Base-by-base conservation (phyloP, 2,797 vertebrate genomes). In the Macroramphosus scolopax region DNA sequence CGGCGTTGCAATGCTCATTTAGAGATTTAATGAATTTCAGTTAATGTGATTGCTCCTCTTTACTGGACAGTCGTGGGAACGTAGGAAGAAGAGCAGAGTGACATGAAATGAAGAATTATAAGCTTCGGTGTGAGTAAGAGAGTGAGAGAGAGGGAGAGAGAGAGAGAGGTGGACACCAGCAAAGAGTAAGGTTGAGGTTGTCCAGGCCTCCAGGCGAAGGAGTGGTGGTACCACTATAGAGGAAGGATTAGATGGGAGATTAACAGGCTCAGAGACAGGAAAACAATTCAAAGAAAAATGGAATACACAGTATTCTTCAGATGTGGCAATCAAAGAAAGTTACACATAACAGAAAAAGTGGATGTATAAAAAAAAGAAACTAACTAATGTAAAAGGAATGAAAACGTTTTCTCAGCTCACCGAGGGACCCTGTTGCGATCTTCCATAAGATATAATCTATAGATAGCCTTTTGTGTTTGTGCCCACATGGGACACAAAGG, bases 161-260 rank as follows among this genome's bases (percentile, higher is more conserved):
- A 12, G 31, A 7, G n/a, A 13, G 8, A 18, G 24, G 6, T 8
- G 9, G 4, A 6, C 6, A 12, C 3, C 6, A 9, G n/a, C 12
- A 31, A 5, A 31, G 9, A 44, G 41, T 22, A 46, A 51, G 10
- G 46, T 32, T 57, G 67, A 78, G 31, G 46, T 31, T 78, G 60
- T 64, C 45, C 71, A 75, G 71, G 51, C 72, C 71, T 73, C 35
- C 25, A 63, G 71, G 72, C 62, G 30, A 62, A 70, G 65, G 64
- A 65, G 78, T 53, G 66, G 72, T 60, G 53, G 63, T 62, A 68
- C 49, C 46, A 57, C 51, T 24, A 37, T 38, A 69, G 59, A 70
- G 51, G 58, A 56, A 64, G 63, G 64, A 82, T 80, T 80, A 72
- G 63, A 61, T 5, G 20, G 24, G 42, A 51, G 58, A 68, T 74